Percentiles rank a stretch among this genome's conserved stretches.
These are phyloP conservation scores for Shargacucullia verbasci DNA, from an alignment of 2,888 invertebrate species.

Conservation along the genomic window DNA sequence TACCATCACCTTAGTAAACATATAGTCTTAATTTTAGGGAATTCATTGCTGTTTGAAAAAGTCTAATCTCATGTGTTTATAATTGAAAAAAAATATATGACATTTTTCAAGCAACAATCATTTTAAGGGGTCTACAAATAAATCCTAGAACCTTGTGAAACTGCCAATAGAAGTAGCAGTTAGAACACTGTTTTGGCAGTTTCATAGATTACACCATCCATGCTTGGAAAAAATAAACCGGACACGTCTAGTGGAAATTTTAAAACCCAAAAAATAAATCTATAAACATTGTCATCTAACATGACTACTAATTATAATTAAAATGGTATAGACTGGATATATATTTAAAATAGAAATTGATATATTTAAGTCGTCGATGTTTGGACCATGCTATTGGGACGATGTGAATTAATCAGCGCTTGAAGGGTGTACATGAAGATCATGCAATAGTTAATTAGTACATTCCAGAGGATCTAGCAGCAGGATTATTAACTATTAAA, in stretches of 20 bases:
- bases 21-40: constrained; percentile 35
- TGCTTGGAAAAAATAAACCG: constrained; percentile 66
- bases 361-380: constrained; percentile 54
- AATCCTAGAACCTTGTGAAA: constrained; percentile 53
- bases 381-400: constrained; percentile 79
- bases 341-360: constrained; percentile 41
- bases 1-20: constrained; percentile 70
- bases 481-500: constrained; percentile 81
- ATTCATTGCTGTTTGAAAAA: constrained; percentile 50
- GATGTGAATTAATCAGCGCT: constrained; percentile 69
- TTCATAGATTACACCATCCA: constrained; percentile 64
- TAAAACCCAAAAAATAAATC: constrained; percentile 52
- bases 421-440: constrained; percentile 78
- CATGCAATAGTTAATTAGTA: constrained; percentile 85
- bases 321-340: constrained; percentile 50
- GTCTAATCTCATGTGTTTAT: too few species aligned
- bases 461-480: constrained; percentile 85
- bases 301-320: constrained; percentile 61
- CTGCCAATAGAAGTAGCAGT: constrained; percentile 45
- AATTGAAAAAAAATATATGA: not conserved
- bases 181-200: constrained; percentile 51
- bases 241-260: constrained; percentile 56
- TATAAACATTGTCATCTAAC: constrained; percentile 65
- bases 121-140: constrained; percentile 44
- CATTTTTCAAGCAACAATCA: constrained; percentile 55